Base-by-base conservation (phyloP, 1,140 invertebrate genomes). In the Eurosta solidaginis region DNA sequence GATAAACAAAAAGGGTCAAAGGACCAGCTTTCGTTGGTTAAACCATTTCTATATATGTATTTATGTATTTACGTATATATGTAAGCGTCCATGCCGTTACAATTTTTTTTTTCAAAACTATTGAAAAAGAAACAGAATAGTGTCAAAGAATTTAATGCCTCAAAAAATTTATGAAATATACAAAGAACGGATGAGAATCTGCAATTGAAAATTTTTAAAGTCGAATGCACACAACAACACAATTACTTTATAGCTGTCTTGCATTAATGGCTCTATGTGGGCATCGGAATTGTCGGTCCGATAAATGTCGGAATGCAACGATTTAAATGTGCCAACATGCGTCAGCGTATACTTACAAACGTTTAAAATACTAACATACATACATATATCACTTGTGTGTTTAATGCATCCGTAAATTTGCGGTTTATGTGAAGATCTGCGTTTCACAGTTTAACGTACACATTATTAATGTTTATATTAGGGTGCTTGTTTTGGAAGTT, bases 161-260 rank as follows among this genome's bases (percentile, higher is more conserved):
- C 45, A 47, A 47, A n/a, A 47, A 14, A 4, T 3, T 47, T 14
- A 3, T 14, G n/a, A n/a, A 47, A 47, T 17, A 47, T 12, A 4
- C 12, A 47, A 17, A 47, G 45, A 47, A 47, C n/a, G n/a, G 14
- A 17, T 17, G 45, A 47, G n/a, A 47, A 47, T 14, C 7, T 29
- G 9, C 33, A 42, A 17, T 40, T 68, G 33, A 40, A 22, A 20
- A 68, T 9, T 36, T n/a, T 17, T 40, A 68, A 68, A 68, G 33
- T 40, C 33, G 59, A 40, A 33, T 68, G 59, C 59, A 68, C 14
- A 68, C 33, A 40, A 36, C 36, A 68, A 33, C 33, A 33, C 59
- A 42, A 68, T 68, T 68, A 68, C 40, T 40, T 68, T 68, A 68
- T 68, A 33, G 33, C 33, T 40, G 33, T 33, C 59, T n/a, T n/a